A percentile compares a stretch with the other conserved stretches of the same genome.
Evolutionary conservation across 2,888 invertebrate genomes (phyloP).

Genomic region (Rhyacophila evoluta): DNA sequence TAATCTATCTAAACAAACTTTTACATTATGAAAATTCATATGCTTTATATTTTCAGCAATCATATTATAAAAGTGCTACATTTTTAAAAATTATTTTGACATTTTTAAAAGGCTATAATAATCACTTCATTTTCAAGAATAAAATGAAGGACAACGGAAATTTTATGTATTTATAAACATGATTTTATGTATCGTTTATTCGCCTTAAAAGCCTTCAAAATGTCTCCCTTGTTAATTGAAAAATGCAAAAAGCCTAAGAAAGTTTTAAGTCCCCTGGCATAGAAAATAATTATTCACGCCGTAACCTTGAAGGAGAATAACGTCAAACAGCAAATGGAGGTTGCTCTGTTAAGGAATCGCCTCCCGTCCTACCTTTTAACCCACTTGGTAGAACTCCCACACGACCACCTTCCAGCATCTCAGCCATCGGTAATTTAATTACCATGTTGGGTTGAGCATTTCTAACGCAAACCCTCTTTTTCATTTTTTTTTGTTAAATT

Average conservation of each 20-base stretch:
- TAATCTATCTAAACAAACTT: too few relatives aligned
- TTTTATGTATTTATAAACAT: too few relatives aligned
- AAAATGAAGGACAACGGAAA: too few relatives aligned
- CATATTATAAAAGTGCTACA: too few relatives aligned
- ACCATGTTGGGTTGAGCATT: slow-evolving; percentile 37
- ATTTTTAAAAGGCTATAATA: too few relatives aligned
- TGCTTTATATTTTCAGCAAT: too few relatives aligned
- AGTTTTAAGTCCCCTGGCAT: slow-evolving; percentile 3
- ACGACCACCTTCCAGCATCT: slow-evolving; percentile 8
- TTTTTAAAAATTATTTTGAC: too few relatives aligned
- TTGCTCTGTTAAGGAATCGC: slow-evolving; percentile 16
- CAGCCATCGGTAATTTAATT: slow-evolving; percentile 35
- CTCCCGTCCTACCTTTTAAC: neutral
- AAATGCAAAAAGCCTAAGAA: neutral
- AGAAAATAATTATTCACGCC: slow-evolving; percentile 22
- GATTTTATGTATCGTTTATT: neutral
- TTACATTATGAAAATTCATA: too few relatives aligned
- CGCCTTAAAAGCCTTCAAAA: neutral
- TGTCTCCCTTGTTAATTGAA: neutral
- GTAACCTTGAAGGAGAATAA: slow-evolving; percentile 21
- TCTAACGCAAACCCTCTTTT: slow-evolving; percentile 32
- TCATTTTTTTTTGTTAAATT: slow-evolving; percentile 27
- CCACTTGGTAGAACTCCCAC: slow-evolving; percentile 8
- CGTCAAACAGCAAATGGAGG: slow-evolving; percentile 24
- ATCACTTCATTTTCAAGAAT: too few relatives aligned